Evolutionary conservation across 2,888 invertebrate species (phyloP).

Genomic region (Leuctra nigra): DNA sequence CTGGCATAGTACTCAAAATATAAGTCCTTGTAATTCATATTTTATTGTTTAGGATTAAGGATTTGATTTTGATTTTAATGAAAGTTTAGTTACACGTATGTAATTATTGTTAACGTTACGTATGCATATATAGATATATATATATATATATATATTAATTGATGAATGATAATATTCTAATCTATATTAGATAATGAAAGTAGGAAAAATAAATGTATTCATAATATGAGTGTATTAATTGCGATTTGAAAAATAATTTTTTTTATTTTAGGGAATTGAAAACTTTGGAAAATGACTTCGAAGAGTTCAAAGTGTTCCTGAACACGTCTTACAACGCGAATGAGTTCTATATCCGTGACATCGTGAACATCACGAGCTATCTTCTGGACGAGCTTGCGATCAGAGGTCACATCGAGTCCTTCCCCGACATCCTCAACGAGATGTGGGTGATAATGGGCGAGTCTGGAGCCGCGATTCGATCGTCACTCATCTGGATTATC

Average conservation of each 20-base stretch:
- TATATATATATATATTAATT: no score
- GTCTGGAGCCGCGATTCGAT: slow-evolving; percentile 69
- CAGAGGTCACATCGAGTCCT: slow-evolving; percentile 65
- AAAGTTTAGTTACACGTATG: no score
- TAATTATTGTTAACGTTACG: no score
- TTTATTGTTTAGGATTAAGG: no score
- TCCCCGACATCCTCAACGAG: slow-evolving; percentile 74
- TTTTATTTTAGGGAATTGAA: slow-evolving; percentile 33
- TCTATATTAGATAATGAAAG: no score
- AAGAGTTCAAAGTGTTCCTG: slow-evolving; percentile 59
- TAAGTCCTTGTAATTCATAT: no score
- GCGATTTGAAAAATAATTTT: neutral
- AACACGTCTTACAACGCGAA: slow-evolving; percentile 73
- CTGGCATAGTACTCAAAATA: no score
- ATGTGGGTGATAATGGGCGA: slow-evolving; percentile 83
- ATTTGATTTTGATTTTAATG: no score
- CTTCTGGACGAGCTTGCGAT: slow-evolving; percentile 68
- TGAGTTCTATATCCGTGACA: slow-evolving; percentile 76
- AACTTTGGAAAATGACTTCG: slow-evolving; percentile 66
- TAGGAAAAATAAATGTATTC: no score
- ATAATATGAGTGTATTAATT: no score
- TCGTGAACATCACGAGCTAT: slow-evolving; percentile 60
- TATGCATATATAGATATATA: no score
- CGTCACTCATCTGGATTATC: slow-evolving; percentile 66
- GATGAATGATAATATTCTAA: no score